These are phyloP conservation scores for Oreochromis mossambicus DNA, from an alignment of 2,797 vertebrate genomes.

Conservation along the genomic window DNA sequence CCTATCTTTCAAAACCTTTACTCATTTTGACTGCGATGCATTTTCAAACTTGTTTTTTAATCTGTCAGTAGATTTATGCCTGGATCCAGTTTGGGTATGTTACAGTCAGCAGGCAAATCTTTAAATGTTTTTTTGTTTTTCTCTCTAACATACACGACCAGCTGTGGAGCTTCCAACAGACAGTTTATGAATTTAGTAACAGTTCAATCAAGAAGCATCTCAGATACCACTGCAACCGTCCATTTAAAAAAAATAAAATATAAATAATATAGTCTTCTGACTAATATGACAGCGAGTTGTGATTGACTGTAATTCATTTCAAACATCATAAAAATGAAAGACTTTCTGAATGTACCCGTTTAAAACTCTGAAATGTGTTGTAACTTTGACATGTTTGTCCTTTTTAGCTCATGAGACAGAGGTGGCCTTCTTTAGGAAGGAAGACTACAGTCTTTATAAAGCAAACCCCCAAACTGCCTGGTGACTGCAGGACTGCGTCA, in stretches of 20 bases:
- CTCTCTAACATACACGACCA: neutral
- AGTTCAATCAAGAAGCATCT: rapidly evolving
- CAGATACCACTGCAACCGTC: neutral
- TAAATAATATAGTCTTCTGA: neutral
- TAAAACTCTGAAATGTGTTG: neutral
- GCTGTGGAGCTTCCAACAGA: neutral
- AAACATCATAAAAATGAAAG: neutral
- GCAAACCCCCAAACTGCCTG: conserved; percentile 76
- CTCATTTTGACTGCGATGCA: neutral
- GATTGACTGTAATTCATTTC: neutral
- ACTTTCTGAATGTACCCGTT: neutral
- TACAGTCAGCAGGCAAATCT: neutral
- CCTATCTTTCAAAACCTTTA: neutral
- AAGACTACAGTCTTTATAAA: conserved; percentile 87
- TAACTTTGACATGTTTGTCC: neutral
- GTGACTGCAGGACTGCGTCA: conserved; percentile 32
- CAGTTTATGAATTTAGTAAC: neutral
- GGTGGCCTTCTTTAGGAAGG: conserved; percentile 87
- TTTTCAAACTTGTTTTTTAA: neutral
- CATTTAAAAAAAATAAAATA: neutral
- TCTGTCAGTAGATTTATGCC: neutral
- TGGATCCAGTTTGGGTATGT: neutral
- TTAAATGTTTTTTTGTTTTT: neutral
- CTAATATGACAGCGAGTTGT: neutral
- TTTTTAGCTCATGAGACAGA: conserved; percentile 89